These are phyloP conservation scores for Tigriopus californicus DNA, from an alignment of 2,888 invertebrate genomes.

Conservation along the genomic window DNA sequence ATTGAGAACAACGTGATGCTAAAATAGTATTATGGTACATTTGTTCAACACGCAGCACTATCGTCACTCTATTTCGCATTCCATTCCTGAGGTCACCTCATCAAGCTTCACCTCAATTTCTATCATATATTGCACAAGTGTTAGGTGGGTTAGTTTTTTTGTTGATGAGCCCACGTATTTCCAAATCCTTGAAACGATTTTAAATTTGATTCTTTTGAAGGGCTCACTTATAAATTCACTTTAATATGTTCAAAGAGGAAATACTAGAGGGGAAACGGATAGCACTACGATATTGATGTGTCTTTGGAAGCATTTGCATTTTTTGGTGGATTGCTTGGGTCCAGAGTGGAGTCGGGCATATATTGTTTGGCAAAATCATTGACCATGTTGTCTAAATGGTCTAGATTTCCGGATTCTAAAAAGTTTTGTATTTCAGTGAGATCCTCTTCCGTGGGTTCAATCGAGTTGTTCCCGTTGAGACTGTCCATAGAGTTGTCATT, in stretches of 20 bases:
- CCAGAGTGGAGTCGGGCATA: background rate
- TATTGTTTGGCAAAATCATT: slow-evolving; percentile 12
- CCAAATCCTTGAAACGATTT: too few relatives aligned
- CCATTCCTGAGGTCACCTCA: too few relatives aligned
- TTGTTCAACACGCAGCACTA: too few relatives aligned
- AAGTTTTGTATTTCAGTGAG: slow-evolving; percentile 7
- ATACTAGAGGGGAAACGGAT: background rate
- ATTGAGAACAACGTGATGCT: too few relatives aligned
- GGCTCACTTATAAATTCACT: background rate
- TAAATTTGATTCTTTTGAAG: background rate
- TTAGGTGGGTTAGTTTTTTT: too few relatives aligned
- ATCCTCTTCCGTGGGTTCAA: background rate
- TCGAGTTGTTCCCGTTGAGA: background rate
- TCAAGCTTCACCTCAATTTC: too few relatives aligned
- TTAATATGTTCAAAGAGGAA: background rate
- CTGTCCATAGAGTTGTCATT: background rate
- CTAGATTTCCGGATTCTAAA: slow-evolving; percentile 7
- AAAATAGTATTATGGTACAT: too few relatives aligned
- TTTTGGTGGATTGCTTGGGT: background rate
- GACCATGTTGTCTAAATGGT: slow-evolving; percentile 10
- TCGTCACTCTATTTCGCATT: too few relatives aligned
- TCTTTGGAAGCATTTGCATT: background rate
- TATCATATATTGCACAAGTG: too few relatives aligned
- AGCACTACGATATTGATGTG: background rate
- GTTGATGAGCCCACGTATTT: too few relatives aligned